phyloP scores from a whole-genome alignment of 2,888 invertebrate genomes.

The Coenonympha glycerion region DNA sequence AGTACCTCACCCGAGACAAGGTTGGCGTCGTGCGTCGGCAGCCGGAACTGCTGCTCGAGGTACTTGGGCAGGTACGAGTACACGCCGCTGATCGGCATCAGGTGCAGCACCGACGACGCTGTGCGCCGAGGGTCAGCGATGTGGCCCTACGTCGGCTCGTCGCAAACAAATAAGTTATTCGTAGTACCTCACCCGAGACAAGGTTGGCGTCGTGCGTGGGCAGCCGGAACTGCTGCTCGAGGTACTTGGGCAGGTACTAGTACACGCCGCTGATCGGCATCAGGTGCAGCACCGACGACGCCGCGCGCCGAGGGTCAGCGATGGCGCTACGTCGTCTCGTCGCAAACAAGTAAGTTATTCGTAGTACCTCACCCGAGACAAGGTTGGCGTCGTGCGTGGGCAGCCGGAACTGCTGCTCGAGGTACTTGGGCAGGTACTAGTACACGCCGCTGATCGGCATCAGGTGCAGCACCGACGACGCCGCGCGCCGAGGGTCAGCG shows the following conservation, averaged over 20 bases:
- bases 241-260: constrained; percentile 94
- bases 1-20: constrained; percentile 87
- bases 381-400: constrained; percentile 93
- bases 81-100: constrained; percentile 92
- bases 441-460: constrained; percentile 94
- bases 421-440: constrained; percentile 94
- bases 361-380: constrained; percentile 84
- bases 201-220: constrained; percentile 93
- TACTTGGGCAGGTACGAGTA: constrained; percentile 96
- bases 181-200: constrained; percentile 84
- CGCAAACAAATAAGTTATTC: constrained; percentile 20
- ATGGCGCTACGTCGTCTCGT: no score
- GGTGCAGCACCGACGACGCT: constrained; percentile 91
- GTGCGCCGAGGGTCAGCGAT: no score
- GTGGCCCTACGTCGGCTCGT: no score
- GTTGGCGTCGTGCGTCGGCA: constrained; percentile 92
- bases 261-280: constrained; percentile 94
- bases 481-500: no score
- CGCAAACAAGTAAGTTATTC: constrained; percentile 20
- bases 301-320: no score
- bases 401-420: constrained; percentile 93
- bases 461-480: constrained; percentile 91
- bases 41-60: constrained; percentile 92
- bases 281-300: constrained; percentile 91
- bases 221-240: constrained; percentile 93